Evolutionary conservation across 92 coral and sea anemone species (phyloP), one percentile per base, ranked within the genome.

Genomic region (Blastomussa wellsi): DNA sequence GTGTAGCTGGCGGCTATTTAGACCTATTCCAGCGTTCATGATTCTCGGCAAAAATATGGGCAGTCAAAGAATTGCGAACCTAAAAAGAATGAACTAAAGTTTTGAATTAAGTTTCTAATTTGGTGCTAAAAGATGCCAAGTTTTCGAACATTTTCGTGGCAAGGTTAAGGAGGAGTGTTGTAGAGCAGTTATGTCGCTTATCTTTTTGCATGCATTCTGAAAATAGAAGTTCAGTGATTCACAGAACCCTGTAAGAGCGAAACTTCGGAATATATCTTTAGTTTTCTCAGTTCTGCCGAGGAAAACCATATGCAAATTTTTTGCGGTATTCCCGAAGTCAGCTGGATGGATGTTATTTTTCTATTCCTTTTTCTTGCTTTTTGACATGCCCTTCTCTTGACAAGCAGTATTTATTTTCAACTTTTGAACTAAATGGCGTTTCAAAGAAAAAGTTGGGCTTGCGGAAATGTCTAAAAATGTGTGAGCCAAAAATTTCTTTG

Each of bases 271-370:
- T 44, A 22, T 51, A 82, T 51, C 74, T 4, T 20, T 35, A 55
- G 72, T 59, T 74, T 39, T 39, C 39, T 33, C 48, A 9, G 28
- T 52, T 79, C 79, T 71, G 82, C 92, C 89, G 93, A 92, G 95
- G 88, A 93, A 92, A 92, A 92, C 97, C 95, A 74, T 90, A 89
- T 89, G 90, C 84, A 89, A 89, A 89, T 86, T 79, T 83, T 52
- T 57, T 55, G 79, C 42, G 81, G 81, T 83, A 59, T 83, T 59
- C 59, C 35, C 7, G 87, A 26, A 74, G 71, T 82, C 86, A 82
- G 86, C 86, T 71, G 80, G 71, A 39, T 72, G 14, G 77, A 37
- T 82, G 2, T 28, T 39, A 39, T 28, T 55, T 82, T 71, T 71
- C 37, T 49, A 3, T 8, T 36, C 72, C 8, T 72, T 72, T 53